These are phyloP conservation scores for Antheraea assamensis DNA, from an alignment of 2,888 invertebrate species.

Conservation along the genomic window DNA sequence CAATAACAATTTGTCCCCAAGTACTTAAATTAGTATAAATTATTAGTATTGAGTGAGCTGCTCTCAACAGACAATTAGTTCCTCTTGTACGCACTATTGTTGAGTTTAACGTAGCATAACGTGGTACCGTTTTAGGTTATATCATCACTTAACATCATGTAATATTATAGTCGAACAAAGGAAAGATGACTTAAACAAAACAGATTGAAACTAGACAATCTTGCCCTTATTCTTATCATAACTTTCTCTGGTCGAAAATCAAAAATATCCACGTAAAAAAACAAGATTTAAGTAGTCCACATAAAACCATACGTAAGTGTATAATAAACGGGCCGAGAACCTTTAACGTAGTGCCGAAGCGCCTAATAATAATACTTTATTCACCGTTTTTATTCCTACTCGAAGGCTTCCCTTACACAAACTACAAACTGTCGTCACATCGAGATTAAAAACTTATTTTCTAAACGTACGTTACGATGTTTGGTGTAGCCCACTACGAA, in stretches of 20 bases:
- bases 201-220: not conserved
- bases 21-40: too few relatives aligned
- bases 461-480: too few relatives aligned
- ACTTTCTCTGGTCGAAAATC: not conserved
- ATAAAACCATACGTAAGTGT: not conserved
- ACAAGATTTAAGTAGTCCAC: not conserved
- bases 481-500: too few relatives aligned
- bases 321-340: not conserved
- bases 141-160: too few relatives aligned
- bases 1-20: too few relatives aligned
- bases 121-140: too few relatives aligned
- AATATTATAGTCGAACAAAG: too few relatives aligned
- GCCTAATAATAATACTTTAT: slow-evolving; percentile 12
- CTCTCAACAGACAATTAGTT: too few relatives aligned
- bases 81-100: too few relatives aligned
- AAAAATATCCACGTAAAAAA: not conserved
- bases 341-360: slow-evolving; percentile 11
- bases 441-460: not conserved
- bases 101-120: too few relatives aligned
- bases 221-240: too few relatives aligned
- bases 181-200: not conserved
- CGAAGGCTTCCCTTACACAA: not conserved
- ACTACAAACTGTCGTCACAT: not conserved
- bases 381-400: not conserved
- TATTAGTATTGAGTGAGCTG: too few relatives aligned